Evolutionary conservation across 2,888 invertebrate genomes (phyloP).

Genomic region (Heliconius ismenius): DNA sequence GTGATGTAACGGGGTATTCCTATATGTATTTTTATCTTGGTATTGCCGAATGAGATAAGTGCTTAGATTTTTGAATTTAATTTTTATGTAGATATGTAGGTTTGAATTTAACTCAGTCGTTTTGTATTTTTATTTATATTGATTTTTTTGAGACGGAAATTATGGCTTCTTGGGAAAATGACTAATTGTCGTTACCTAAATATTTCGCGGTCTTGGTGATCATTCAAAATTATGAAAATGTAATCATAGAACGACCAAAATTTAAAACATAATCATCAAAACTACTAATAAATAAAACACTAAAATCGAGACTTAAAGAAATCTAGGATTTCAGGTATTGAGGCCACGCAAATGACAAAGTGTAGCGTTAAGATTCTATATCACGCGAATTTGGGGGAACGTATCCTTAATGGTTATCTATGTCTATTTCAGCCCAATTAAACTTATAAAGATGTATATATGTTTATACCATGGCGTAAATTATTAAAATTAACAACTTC

Average conservation of each 20-base stretch:
- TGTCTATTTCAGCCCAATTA: neutral
- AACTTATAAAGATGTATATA: neutral
- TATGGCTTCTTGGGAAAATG: no score
- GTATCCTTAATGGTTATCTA: neutral
- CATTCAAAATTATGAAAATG: neutral
- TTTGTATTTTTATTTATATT: no score
- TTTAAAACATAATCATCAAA: neutral
- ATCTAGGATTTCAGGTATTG: neutral
- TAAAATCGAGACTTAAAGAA: neutral
- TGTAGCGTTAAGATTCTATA: no score
- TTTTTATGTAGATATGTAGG: neutral
- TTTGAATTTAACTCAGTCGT: no score
- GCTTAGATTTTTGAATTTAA: neutral
- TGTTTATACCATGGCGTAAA: neutral
- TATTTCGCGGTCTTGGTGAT: neutral
- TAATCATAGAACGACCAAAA: neutral
- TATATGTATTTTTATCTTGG: neutral
- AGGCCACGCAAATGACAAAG: neutral
- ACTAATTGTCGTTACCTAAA: neutral
- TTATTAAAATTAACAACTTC: neutral
- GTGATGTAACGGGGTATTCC: conserved; percentile 17
- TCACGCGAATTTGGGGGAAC: no score
- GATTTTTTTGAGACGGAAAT: no score
- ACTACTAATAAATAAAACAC: neutral
- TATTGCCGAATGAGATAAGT: neutral